Evolutionary conservation across 2,888 invertebrate species (phyloP).

Genomic region (Ecdyonurus torrentis): DNA sequence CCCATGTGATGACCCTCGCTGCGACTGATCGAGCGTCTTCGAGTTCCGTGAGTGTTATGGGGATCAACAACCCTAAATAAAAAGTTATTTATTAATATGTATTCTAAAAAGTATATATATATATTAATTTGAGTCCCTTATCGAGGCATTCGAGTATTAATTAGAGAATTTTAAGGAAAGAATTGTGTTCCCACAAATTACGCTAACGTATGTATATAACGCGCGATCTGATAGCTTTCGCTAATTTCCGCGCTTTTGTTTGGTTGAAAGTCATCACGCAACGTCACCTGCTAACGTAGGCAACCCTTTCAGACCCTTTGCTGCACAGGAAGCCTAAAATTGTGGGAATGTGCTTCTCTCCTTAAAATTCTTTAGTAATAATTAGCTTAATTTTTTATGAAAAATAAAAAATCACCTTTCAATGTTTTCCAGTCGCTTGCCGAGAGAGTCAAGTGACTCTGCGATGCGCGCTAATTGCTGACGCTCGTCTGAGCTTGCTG

Average conservation of each 20-base stretch:
- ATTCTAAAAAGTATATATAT: too few relatives aligned
- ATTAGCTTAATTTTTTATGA: background rate
- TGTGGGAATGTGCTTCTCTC: too few relatives aligned
- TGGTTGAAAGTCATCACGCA: background rate
- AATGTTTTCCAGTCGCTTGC: constrained; percentile 26
- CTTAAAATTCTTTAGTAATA: background rate
- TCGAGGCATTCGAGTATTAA: too few relatives aligned
- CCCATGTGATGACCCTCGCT: constrained; percentile 32
- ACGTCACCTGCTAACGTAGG: too few relatives aligned
- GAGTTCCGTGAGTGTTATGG: constrained; percentile 2
- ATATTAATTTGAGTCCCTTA: too few relatives aligned
- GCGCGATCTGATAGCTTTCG: background rate
- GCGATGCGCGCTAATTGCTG: constrained; percentile 27
- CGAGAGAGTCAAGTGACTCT: constrained; percentile 27
- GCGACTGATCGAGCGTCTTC: constrained; percentile 7
- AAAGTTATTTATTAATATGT: too few relatives aligned
- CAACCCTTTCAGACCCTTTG: too few relatives aligned
- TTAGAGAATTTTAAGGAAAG: too few relatives aligned
- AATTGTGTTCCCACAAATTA: too few relatives aligned
- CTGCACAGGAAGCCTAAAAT: too few relatives aligned
- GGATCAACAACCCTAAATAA: constrained; percentile 8
- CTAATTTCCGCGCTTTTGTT: background rate
- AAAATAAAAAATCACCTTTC: constrained; percentile 25
- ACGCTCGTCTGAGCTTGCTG: constrained; percentile 27
- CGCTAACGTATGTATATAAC: too few relatives aligned